Conservation (phyloP, 2,797 vertebrate genomes). For the Streptopelia turtur region DNA sequence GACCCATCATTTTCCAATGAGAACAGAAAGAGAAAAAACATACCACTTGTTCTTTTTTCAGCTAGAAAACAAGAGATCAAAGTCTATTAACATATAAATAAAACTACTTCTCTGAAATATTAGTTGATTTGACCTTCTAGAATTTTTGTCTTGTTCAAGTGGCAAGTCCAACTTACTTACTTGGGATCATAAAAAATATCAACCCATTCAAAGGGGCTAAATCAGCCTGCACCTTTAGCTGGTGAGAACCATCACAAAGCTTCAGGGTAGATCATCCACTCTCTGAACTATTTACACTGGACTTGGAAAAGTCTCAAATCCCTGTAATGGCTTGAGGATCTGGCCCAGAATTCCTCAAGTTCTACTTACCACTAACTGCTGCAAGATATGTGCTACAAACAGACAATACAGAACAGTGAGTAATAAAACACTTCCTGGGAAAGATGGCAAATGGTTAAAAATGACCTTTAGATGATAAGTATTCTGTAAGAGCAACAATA, state of each 20-base stretch:
- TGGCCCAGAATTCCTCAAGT: neutral
- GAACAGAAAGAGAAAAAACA: neutral
- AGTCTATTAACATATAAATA: neutral
- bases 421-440: constrained; percentile 11
- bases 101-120: neutral
- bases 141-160: neutral
- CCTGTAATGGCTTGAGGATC: neutral
- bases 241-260: neutral
- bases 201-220: neutral
- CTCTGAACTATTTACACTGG: neutral
- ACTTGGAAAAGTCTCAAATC: neutral
- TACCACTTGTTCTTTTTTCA: neutral
- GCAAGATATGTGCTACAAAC: neutral
- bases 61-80: neutral
- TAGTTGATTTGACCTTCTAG: neutral
- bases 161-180: neutral
- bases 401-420: neutral
- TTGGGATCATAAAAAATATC: neutral
- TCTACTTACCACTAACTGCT: constrained; percentile 22
- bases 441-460: constrained; percentile 1
- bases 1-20: neutral
- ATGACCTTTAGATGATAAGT: neutral
- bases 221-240: neutral
- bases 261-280: neutral
- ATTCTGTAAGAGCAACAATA: neutral